phyloP scores from a whole-genome alignment of 2,888 invertebrate species.

The Deilephila porcellus region DNA sequence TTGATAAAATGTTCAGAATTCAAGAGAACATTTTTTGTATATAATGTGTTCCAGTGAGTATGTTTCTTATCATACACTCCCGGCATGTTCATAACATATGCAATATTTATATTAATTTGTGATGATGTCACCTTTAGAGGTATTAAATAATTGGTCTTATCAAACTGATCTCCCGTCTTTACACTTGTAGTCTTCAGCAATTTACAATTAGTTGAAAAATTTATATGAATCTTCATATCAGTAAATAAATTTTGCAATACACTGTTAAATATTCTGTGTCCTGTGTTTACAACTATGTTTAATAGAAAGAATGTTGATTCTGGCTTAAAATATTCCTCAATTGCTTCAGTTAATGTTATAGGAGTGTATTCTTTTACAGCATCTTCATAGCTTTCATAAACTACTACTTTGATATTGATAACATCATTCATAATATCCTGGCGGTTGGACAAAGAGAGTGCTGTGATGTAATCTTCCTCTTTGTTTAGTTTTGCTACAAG shows the following conservation, averaged over 20 bases:
- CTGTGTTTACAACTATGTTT: slow-evolving; percentile 49
- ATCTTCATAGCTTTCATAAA: slow-evolving; percentile 67
- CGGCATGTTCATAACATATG: slow-evolving; percentile 63
- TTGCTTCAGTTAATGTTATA: slow-evolving; percentile 57
- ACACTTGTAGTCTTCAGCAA: slow-evolving; percentile 61
- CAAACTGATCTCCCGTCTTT: slow-evolving; percentile 55
- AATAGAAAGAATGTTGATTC: slow-evolving; percentile 58
- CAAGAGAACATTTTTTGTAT: slow-evolving; percentile 54
- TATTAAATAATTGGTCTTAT: slow-evolving; percentile 56
- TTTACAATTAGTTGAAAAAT: slow-evolving; percentile 51
- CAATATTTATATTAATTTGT: slow-evolving; percentile 56
- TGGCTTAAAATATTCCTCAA: slow-evolving; percentile 58
- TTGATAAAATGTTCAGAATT: slow-evolving; percentile 68
- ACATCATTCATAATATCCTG: slow-evolving; percentile 65
- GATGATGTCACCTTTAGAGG: slow-evolving; percentile 51
- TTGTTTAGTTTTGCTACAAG: slow-evolving; percentile 54
- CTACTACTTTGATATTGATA: slow-evolving; percentile 50
- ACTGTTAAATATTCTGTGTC: slow-evolving; percentile 54
- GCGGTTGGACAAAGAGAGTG: slow-evolving; percentile 66
- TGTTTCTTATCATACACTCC: slow-evolving; percentile 59
- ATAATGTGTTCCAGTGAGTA: slow-evolving; percentile 62
- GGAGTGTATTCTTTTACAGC: slow-evolving; percentile 51
- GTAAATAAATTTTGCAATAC: slow-evolving; percentile 54
- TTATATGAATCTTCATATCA: slow-evolving; percentile 61
- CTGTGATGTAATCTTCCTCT: slow-evolving; percentile 64